phyloP scores from a whole-genome alignment of 1,140 invertebrate species.

The Berghia stephanieae region DNA sequence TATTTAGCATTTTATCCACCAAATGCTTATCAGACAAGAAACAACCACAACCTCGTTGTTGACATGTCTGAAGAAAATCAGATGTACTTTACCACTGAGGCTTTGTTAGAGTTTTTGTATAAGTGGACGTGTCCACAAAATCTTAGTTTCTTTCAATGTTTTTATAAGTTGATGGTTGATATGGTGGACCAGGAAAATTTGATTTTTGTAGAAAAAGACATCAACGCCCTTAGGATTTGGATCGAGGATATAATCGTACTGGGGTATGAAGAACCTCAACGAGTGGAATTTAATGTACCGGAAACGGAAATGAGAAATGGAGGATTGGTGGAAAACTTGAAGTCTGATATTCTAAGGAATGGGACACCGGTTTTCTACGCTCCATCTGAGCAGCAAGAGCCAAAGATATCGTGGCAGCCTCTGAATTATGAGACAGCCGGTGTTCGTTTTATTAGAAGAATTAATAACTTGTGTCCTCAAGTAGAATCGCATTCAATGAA shows the following conservation, averaged over 20 bases:
- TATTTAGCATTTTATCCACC: slow-evolving; percentile 47
- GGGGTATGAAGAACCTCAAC: not conserved
- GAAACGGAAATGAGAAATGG: too few species aligned
- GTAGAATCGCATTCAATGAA: too few species aligned
- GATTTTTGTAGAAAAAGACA: not conserved
- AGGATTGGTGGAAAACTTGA: too few species aligned
- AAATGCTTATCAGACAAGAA: slow-evolving; percentile 43
- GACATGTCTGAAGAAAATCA: slow-evolving; percentile 43
- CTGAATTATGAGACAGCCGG: too few species aligned
- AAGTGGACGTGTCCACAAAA: slow-evolving; percentile 41
- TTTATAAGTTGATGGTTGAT: slow-evolving; percentile 10
- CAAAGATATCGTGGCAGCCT: too few species aligned
- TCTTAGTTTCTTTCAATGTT: slow-evolving; percentile 39
- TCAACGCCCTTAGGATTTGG: not conserved
- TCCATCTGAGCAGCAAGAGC: too few species aligned
- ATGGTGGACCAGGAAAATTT: not conserved
- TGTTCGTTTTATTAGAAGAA: too few species aligned
- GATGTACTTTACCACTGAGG: slow-evolving; percentile 38
- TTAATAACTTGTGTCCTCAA: too few species aligned
- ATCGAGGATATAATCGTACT: not conserved
- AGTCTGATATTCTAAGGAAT: too few species aligned
- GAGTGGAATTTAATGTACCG: not conserved
- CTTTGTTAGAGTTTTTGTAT: slow-evolving; percentile 41
- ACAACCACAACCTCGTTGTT: slow-evolving; percentile 41
- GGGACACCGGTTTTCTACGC: too few species aligned